Base-by-base conservation (phyloP, 53 echinoderm and acorn worm genomes). In the Zoroaster sp. region DNA sequence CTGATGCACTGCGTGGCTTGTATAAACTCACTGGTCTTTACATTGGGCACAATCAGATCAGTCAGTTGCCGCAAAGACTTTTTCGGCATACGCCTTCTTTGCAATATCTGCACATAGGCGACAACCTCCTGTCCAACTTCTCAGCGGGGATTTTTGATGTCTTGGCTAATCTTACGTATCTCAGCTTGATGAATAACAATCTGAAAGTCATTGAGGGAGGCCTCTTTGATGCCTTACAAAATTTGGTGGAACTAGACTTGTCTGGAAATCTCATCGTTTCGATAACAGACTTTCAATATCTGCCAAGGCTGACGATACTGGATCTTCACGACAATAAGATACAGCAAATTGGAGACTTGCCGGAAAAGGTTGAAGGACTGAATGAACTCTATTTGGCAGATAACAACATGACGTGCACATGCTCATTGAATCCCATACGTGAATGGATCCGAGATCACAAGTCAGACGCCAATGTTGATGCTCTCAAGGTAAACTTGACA, bases 131-230 rank as follows among this genome's bases (percentile, higher is more conserved):
- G 17, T 9, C 36, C 0, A 15, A 49, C 10, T 39, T 94, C 28
- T 87, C 91, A 14, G 25, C 73, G 17, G 30, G 68, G 18, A 83
- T 90, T 25, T 83, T 92, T 41, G 72, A 36, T n/a, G 32, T 21
- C n/a, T 42, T 92, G 59, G 5, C 32, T 5, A 31, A 47, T 9
- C 70, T 94, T 5, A 45, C 67, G 38, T 63, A 40, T 6, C 47
- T 94, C 34, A 76, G 77, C 31, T 32, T 92, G 1, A 75, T 75
- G 1, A 90, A 90, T 46, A 94, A 94, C 72, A 41, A 80, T 13
- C 87, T 94, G 3, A 23, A 30, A 4, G 43, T 39, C 1, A 20
- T 71, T 5, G 28, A 39, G 11, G 59, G 79, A 7, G 35, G 36
- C 36, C 55, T 59, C 30, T 79, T 79, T 55, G 39, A 36, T 40